Percentiles rank a stretch among this genome's conserved stretches.
These are phyloP conservation scores for Lepidocyrtoides sp. DNA, from an alignment of 2,888 invertebrate species.

Conservation along the genomic window DNA sequence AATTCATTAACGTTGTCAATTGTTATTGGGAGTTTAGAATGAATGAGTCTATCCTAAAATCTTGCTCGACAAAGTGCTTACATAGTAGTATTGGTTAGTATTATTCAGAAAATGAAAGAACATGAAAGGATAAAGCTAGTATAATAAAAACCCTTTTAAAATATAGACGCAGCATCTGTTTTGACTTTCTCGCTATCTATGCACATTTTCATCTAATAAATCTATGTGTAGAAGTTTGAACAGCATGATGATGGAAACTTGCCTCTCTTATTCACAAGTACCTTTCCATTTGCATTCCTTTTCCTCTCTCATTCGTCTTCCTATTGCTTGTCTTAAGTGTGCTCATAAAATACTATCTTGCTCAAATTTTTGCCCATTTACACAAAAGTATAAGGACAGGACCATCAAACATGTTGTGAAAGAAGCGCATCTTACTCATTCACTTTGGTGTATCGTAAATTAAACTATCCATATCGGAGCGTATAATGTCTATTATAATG, in stretches of 20 bases:
- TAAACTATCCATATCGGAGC: not conserved
- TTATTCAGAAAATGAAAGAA: too few species aligned
- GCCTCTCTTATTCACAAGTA: not conserved
- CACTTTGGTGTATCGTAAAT: too few species aligned
- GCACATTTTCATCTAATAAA: too few species aligned
- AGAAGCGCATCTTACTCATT: not conserved
- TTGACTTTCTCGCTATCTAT: not conserved
- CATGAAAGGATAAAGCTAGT: not conserved
- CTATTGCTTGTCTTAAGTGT: not conserved
- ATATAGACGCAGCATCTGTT: not conserved
- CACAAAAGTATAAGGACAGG: not conserved
- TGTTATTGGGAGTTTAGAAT: too few species aligned
- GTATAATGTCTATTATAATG: too few species aligned
- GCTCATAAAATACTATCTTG: constrained; percentile 35
- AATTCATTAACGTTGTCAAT: too few species aligned
- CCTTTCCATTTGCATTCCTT: not conserved
- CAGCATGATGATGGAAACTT: too few species aligned
- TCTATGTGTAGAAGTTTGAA: too few species aligned
- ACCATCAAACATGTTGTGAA: not conserved
- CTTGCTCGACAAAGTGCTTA: too few species aligned
- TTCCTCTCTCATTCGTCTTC: not conserved
- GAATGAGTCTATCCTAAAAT: too few species aligned
- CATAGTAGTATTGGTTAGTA: too few species aligned
- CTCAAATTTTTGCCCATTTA: not conserved
- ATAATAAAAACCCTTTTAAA: not conserved